Evolutionary conservation across 2,888 invertebrate species (phyloP).

Genomic region (Sthenelais limicola): DNA sequence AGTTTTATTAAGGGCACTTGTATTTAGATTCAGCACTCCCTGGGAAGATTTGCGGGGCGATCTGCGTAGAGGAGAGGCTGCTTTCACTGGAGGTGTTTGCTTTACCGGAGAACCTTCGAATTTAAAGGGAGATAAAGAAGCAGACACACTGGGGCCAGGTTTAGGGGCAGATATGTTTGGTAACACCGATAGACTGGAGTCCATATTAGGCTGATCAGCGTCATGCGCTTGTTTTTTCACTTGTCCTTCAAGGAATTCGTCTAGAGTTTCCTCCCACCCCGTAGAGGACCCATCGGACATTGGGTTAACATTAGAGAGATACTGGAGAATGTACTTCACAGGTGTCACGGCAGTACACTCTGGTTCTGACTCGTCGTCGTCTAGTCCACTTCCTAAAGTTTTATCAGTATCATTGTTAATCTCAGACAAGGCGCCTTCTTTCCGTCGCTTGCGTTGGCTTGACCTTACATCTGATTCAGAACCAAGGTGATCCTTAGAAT

Average conservation of each 20-base stretch:
- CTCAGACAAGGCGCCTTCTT: too few species aligned
- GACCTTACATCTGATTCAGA: too few species aligned
- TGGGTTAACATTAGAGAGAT: conserved; percentile 4
- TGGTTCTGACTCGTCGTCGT: not conserved
- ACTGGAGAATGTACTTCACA: conserved; percentile 2
- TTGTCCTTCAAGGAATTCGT: conserved; percentile 18
- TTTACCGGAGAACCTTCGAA: not conserved
- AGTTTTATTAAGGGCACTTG: not conserved
- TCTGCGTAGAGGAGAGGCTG: not conserved
- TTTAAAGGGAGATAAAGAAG: not conserved
- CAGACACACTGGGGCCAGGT: not conserved
- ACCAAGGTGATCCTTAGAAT: too few species aligned
- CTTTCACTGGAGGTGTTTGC: not conserved
- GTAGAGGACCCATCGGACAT: conserved; percentile 23
- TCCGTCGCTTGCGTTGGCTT: too few species aligned
- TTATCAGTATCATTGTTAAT: too few species aligned
- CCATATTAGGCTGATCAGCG: not conserved
- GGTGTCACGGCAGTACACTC: conserved; percentile 3
- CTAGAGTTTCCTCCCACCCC: conserved; percentile 21
- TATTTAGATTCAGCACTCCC: not conserved
- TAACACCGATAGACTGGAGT: not conserved
- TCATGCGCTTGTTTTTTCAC: not conserved
- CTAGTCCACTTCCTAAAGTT: too few species aligned
- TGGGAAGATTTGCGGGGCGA: not conserved
- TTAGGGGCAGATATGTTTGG: not conserved